Evolutionary conservation across 2,797 vertebrate species (phyloP), one percentile per base, ranked within the genome.

Genomic region (Onychomys arenicola): DNA sequence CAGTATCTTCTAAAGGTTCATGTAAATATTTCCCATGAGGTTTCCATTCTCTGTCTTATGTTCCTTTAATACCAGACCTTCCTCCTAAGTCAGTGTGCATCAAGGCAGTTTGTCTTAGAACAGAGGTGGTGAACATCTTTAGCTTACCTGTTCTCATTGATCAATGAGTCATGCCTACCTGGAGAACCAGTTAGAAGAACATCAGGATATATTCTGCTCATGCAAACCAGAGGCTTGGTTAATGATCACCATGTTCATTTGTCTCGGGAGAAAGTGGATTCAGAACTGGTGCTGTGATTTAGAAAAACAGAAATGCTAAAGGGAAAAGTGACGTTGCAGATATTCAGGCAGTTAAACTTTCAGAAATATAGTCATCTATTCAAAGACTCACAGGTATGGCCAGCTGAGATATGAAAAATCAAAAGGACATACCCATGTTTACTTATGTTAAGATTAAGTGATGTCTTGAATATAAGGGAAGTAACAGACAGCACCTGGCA

Each of bases 161-260:
- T 80, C 61, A 17, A 61, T 94, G 82, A 89, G 82, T 89, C 83
- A 94, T 52, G 57, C 46, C 82, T 71, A 75, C 67, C 71, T 23
- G 37, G 32, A 69, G 6, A 27, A 76, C 2, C 46, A 73, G 16
- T 34, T n/a, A 23, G 69, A 69, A 81, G 37, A 92, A 32, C 37
- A 61, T 0, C 5, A 46, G 59, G 19, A 93, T 73, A 3, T 75
- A 34, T 57, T 80, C 37, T 65, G 49, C 32, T 81, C 67, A 21
- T 59, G 63, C 67, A 84, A 96, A 69, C 49, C 9, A 61, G 37
- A 2, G 9, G 16, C 9, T 12, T 78, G 89, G 94, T 91, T 76
- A 57, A 96, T 73, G 67, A 83, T 34, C 40, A 65, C 65, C n/a
- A 63, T 94, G 69, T 77, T 25, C n/a, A 27, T 12, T 25, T 17